These are phyloP conservation scores for Condylostylus longicornis DNA, from an alignment of 1,140 invertebrate genomes.

Conservation along the genomic window DNA sequence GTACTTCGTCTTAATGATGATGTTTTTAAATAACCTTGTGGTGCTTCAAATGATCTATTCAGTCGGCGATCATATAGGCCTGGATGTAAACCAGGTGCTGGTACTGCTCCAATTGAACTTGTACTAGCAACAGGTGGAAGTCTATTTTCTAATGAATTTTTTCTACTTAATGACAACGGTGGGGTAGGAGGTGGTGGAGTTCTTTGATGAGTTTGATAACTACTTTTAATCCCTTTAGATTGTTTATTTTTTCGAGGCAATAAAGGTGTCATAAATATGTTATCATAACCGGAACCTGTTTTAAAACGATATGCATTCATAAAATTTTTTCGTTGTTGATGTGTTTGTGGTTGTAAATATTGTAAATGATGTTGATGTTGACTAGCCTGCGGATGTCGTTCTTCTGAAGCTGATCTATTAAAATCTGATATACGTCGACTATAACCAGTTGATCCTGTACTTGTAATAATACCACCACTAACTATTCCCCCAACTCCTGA, in stretches of 20 bases:
- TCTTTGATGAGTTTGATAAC: conserved; percentile 10
- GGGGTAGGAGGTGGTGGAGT: conserved; percentile 15
- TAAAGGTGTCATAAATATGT: conserved; percentile 27
- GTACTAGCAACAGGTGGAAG: conserved; percentile 1
- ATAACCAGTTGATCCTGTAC: conserved; percentile 3
- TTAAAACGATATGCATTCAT: no score
- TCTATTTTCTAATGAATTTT: conserved; percentile 4
- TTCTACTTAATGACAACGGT: not conserved
- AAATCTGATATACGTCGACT: no score
- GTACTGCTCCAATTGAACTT: not conserved
- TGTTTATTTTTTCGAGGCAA: conserved; percentile 26
- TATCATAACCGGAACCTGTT: conserved; percentile 29
- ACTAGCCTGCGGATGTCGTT: not conserved
- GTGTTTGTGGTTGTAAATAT: no score
- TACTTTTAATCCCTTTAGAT: conserved; percentile 16
- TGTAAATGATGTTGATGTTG: no score
- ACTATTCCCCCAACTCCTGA: not conserved
- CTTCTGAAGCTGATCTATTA: not conserved
- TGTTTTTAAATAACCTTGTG: conserved; percentile 5
- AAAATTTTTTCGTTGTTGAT: no score
- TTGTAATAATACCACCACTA: conserved; percentile 1
- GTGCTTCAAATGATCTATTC: conserved; percentile 31
- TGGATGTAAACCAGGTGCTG: conserved; percentile 8
- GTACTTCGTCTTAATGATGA: conserved; percentile 12
- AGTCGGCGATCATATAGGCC: conserved; percentile 29